phyloP scores from a whole-genome alignment of 53 echinoderm and acorn worm genomes.

The Patiria pectinifera region DNA sequence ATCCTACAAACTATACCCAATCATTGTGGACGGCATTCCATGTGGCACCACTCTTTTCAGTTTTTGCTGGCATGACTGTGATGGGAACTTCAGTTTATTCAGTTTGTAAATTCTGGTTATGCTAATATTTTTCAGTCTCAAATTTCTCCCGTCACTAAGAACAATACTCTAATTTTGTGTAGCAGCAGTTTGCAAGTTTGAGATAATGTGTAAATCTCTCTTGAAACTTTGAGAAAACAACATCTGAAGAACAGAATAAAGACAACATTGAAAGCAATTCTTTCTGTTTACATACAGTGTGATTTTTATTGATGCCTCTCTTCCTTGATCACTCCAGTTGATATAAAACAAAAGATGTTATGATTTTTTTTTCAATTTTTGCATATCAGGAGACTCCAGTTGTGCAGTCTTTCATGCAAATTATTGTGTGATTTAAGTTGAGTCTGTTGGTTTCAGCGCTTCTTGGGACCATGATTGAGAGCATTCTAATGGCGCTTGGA shows the following conservation, averaged over 20 bases:
- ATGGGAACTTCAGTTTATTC: too few species aligned
- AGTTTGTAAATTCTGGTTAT: too few species aligned
- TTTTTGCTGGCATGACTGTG: too few species aligned
- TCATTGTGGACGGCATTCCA: too few species aligned
- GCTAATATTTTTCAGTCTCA: too few species aligned
- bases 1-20: too few species aligned
- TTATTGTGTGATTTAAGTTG: neutral
- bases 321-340: neutral
- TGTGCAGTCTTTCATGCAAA: neutral
- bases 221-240: neutral
- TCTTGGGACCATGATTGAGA: neutral
- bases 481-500: slow-evolving; percentile 69
- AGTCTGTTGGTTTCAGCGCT: neutral
- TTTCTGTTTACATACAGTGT: slow-evolving; percentile 40
- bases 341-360: neutral
- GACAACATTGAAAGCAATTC: neutral
- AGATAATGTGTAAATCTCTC: neutral
- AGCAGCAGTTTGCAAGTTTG: too few species aligned
- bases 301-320: neutral
- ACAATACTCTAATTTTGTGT: too few species aligned
- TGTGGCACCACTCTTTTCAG: too few species aligned
- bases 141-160: too few species aligned
- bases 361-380: neutral
- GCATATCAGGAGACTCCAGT: neutral
- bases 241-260: neutral